A percentile compares a stretch with the other conserved stretches of the same genome.
phyloP scores from a whole-genome alignment of 2,888 invertebrate species.

The Pseudoips prasinana region DNA sequence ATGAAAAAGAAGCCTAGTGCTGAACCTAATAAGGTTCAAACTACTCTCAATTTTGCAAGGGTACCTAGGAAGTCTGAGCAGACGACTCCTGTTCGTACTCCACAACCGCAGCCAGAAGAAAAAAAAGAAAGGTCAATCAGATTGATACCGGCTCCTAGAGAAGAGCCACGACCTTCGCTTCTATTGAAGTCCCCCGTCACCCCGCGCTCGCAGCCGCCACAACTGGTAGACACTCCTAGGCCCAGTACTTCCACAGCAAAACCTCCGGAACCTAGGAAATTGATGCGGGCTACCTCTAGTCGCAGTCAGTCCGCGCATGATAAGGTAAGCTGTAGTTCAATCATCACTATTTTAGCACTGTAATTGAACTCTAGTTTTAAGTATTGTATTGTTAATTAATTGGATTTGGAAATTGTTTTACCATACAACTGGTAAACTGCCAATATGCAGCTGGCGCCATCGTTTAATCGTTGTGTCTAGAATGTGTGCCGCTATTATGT shows the following conservation, averaged over 20 bases:
- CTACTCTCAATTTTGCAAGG: constrained; percentile 72
- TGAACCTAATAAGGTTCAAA: constrained; percentile 66
- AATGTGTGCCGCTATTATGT: no score
- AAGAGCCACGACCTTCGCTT: constrained; percentile 39
- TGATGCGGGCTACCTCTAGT: constrained; percentile 42
- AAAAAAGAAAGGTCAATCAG: constrained; percentile 45
- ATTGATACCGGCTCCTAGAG: constrained; percentile 23
- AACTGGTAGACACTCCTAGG: constrained; percentile 54
- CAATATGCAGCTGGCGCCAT: no score
- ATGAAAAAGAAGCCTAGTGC: constrained; percentile 50
- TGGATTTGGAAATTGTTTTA: no score
- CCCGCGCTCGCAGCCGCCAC: constrained; percentile 38
- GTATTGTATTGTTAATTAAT: no score
- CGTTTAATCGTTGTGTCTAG: no score
- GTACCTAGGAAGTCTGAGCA: constrained; percentile 59
- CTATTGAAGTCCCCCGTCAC: constrained; percentile 43
- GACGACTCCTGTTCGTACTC: constrained; percentile 32
- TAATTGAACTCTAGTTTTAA: no score
- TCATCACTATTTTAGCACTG: background rate
- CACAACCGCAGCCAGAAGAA: constrained; percentile 44
- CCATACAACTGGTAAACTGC: no score
- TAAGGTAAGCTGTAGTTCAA: constrained; percentile 49
- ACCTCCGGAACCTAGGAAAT: constrained; percentile 53
- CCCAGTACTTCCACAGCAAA: constrained; percentile 53
- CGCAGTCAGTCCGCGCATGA: constrained; percentile 53